Conservation (phyloP, 2,797 vertebrate genomes). For the Delichon dasypus region DNA sequence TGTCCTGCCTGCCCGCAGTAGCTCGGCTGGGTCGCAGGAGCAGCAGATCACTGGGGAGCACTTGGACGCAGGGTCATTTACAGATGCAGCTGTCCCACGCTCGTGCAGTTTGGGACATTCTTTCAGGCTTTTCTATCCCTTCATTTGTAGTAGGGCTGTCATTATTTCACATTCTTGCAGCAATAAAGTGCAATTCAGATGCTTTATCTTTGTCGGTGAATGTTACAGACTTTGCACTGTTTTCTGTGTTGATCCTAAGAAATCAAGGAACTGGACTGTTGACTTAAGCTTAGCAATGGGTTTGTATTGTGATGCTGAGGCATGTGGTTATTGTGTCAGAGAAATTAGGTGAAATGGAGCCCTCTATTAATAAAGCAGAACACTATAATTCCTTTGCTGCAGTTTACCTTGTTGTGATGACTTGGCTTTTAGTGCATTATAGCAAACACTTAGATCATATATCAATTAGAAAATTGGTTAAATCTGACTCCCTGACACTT, state of each 20-base stretch:
- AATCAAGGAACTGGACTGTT: background rate
- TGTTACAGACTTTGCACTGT: background rate
- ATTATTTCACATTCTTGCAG: background rate
- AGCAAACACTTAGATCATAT: background rate
- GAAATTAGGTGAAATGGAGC: background rate
- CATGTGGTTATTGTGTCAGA: background rate
- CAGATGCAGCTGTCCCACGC: background rate
- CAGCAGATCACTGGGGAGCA: background rate
- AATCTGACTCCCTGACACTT: background rate
- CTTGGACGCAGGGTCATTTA: background rate
- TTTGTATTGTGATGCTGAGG: background rate
- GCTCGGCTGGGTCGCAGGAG: rapidly evolving
- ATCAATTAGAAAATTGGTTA: background rate
- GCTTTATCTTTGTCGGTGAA: background rate
- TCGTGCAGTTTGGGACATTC: background rate
- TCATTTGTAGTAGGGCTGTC: background rate
- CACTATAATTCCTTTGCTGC: background rate
- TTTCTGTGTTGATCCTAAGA: background rate
- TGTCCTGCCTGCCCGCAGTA: background rate
- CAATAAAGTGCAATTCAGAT: background rate
- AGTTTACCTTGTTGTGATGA: background rate
- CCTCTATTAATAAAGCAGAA: background rate
- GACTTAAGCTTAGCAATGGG: background rate
- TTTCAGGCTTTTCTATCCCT: background rate
- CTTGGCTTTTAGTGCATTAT: background rate